Evolutionary conservation across 2,888 invertebrate genomes (phyloP), one percentile per base, ranked within the genome.

Genomic region (Caenorhabditis sp.): DNA sequence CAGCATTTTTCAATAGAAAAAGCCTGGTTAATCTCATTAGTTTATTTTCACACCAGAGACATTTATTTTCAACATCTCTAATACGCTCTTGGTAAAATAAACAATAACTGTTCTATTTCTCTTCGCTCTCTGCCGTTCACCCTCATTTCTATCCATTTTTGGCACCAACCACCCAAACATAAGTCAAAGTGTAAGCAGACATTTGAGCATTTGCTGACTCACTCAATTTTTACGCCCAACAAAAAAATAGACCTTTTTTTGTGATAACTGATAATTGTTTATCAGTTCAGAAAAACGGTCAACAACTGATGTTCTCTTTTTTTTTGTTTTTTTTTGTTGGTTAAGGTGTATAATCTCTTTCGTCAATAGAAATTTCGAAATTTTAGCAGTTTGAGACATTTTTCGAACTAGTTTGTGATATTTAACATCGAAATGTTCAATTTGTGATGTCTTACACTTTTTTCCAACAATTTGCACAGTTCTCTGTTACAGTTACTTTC

Each of bases 401-500:
- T 21, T 56, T 26, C 3, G 56, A 21, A 10, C n/a, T 53, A 21
- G 53, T 21, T 8, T n/a, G n/a, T n/a, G n/a, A n/a, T n/a, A 56
- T 56, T 23, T 23, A n/a, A 21, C 26, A 8, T 56, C 23, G 4
- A 7, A 56, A 8, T 56, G 20, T 23, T 23, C n/a, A n/a, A n/a
- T n/a, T n/a, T n/a, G n/a, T n/a, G n/a, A n/a, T n/a, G n/a, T n/a
- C n/a, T n/a, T n/a, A n/a, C n/a, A n/a, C n/a, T n/a, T n/a, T 20
- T 58, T 58, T 58, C 61, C 20, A 56, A n/a, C 36, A 1, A 43
- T 10, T 57, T 43, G n/a, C n/a, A n/a, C n/a, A n/a, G n/a, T n/a
- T n/a, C n/a, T n/a, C n/a, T n/a, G n/a, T n/a, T n/a, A n/a, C n/a
- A n/a, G n/a, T n/a, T n/a, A n/a, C n/a, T n/a, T n/a, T n/a, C n/a